A percentile compares a stretch with the other conserved stretches of the same genome.
These are phyloP conservation scores for Menura novaehollandiae DNA, from an alignment of 2,113 vertebrate genomes.

Conservation along the genomic window DNA sequence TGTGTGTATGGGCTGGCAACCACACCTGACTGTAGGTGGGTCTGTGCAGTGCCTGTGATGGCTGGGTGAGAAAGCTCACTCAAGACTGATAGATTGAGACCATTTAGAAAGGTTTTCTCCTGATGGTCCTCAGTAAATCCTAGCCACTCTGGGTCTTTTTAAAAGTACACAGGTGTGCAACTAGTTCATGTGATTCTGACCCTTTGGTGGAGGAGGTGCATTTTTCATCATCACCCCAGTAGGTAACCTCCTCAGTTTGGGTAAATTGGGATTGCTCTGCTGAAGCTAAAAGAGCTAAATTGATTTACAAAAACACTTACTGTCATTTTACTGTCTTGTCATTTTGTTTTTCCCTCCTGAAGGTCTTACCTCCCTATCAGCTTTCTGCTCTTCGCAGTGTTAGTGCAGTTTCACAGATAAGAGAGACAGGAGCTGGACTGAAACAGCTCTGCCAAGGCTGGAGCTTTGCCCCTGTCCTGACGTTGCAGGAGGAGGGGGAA, in stretches of 20 bases:
- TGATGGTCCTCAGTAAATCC: not conserved
- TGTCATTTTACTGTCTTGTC: not conserved
- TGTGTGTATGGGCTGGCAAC: not conserved
- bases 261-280: not conserved
- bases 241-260: not conserved
- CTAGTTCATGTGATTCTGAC: not conserved
- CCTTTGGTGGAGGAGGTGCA: not conserved
- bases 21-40: not conserved
- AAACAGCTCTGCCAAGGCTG: not conserved
- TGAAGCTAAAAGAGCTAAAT: not conserved
- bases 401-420: not conserved
- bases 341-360: not conserved
- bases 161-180: not conserved
- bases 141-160: not conserved
- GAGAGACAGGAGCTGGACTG: not conserved
- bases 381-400: not conserved
- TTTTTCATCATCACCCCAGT: not conserved
- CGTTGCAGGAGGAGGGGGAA: not conserved
- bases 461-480: not conserved
- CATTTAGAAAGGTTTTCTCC: not conserved
- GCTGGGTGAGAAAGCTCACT: not conserved
- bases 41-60: not conserved
- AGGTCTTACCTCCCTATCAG: not conserved
- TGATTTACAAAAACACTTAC: not conserved
- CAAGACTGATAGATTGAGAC: not conserved